phyloP scores from a whole-genome alignment of 2,888 invertebrate species.

The Eristalis tenax region DNA sequence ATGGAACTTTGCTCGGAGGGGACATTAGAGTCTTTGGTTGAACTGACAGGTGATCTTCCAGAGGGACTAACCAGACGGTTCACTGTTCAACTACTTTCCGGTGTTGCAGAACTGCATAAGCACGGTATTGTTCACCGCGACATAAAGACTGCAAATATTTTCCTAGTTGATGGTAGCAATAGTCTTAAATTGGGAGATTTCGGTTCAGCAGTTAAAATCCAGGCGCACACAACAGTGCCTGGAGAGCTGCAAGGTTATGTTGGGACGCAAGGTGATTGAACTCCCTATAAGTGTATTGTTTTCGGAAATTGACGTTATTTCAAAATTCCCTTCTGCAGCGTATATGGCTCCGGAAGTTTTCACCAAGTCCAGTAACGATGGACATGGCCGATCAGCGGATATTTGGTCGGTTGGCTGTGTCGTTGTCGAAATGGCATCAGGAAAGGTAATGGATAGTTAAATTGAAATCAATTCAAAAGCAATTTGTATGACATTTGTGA shows the following conservation, averaged over 20 bases:
- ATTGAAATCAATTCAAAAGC: neutral
- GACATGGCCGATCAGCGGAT: slow-evolving; percentile 96
- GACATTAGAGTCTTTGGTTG: slow-evolving; percentile 91
- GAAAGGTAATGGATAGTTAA: slow-evolving; percentile 84
- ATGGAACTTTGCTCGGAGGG: slow-evolving; percentile 98
- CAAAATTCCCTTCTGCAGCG: slow-evolving; percentile 82
- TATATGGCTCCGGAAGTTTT: slow-evolving; percentile 99
- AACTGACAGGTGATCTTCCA: slow-evolving; percentile 86
- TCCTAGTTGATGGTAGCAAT: slow-evolving; percentile 92
- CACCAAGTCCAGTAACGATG: slow-evolving; percentile 87
- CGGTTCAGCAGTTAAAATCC: slow-evolving; percentile 95
- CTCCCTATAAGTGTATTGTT: neutral
- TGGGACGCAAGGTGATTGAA: slow-evolving; percentile 91
- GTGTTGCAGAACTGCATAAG: slow-evolving; percentile 91
- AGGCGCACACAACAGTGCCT: slow-evolving; percentile 91
- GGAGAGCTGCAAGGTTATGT: slow-evolving; percentile 94
- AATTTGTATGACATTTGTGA: neutral
- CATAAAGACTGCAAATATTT: slow-evolving; percentile 97
- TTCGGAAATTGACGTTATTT: neutral
- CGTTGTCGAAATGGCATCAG: slow-evolving; percentile 96
- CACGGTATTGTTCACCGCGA: slow-evolving; percentile 95
- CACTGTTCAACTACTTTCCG: slow-evolving; percentile 91
- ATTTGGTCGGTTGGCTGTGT: slow-evolving; percentile 98
- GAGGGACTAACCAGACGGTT: slow-evolving; percentile 92
- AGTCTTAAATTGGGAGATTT: slow-evolving; percentile 97